A percentile compares a stretch with the other conserved stretches of the same genome.
phyloP scores from a whole-genome alignment of 1,140 invertebrate species.

The Polypedilum pembai region DNA sequence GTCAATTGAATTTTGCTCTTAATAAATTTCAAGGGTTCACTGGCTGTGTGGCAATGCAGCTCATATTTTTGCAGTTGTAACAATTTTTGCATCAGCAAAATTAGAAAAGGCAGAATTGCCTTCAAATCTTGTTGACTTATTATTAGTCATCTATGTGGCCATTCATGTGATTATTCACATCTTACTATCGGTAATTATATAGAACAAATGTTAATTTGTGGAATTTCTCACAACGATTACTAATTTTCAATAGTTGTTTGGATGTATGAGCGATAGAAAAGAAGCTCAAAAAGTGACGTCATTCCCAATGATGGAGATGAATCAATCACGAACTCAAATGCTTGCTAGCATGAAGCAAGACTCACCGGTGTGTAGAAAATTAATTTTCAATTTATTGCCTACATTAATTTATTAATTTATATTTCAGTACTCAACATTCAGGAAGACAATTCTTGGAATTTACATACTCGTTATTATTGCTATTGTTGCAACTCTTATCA shows the following conservation, averaged over 20 bases:
- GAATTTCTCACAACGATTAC: constrained; percentile 29
- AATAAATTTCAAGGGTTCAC: constrained; percentile 47
- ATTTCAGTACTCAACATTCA: constrained; percentile 61
- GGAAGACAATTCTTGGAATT: constrained; percentile 64
- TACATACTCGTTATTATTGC: constrained; percentile 60
- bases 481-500: constrained; percentile 58
- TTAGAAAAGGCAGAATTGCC: constrained; percentile 78
- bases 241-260: constrained; percentile 53
- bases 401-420: constrained; percentile 33
- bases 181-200: constrained; percentile 71
- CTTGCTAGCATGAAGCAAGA: constrained; percentile 61
- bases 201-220: not conserved
- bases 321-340: constrained; percentile 50
- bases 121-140: constrained; percentile 69
- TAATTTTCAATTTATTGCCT: constrained; percentile 28
- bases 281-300: constrained; percentile 63
- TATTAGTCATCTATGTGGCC: constrained; percentile 78
- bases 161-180: constrained; percentile 85
- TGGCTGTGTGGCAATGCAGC: constrained; percentile 89
- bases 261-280: constrained; percentile 63
- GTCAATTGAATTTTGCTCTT: not conserved
- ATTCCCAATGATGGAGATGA: constrained; percentile 78
- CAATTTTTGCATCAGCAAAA: constrained; percentile 85
- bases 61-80: constrained; percentile 81
- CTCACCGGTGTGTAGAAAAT: constrained; percentile 53